Conservation (phyloP, 1,140 invertebrate genomes). For the Melanaphis sacchari region DNA sequence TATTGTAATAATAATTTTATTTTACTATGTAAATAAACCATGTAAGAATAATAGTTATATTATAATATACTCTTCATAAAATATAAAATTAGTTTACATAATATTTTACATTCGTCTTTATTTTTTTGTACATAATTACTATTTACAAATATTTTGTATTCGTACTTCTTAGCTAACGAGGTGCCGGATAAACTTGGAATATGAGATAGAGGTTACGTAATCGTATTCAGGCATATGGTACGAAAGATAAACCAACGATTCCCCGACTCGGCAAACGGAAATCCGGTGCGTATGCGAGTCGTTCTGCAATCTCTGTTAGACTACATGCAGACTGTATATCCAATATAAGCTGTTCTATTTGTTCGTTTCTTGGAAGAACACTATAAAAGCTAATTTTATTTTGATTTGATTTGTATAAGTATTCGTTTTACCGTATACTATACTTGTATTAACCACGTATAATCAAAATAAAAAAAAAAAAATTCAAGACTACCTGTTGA, state of each 20-base stretch:
- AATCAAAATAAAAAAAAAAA: background rate
- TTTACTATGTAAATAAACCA: too few relatives aligned
- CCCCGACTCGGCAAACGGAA: conserved; percentile 31
- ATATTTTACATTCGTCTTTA: background rate
- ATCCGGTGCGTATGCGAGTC: conserved; percentile 24
- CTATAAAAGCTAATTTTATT: background rate
- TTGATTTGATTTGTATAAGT: background rate
- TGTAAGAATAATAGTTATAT: background rate
- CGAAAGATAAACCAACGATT: conserved; percentile 21
- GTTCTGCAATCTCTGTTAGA: background rate
- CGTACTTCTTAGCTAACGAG: background rate
- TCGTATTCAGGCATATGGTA: background rate
- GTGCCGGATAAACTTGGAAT: background rate
- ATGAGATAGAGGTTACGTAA: background rate
- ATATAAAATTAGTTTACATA: background rate
- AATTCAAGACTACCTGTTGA: background rate
- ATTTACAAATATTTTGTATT: background rate
- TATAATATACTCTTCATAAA: background rate
- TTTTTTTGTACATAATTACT: background rate
- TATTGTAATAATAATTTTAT: too few relatives aligned
- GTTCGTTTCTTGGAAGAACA: background rate
- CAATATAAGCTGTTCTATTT: conserved; percentile 1
- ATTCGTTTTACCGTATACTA: background rate
- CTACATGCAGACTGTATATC: background rate
- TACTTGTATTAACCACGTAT: background rate